These are phyloP conservation scores for Tromatobia lineatoria DNA, from an alignment of 2,888 invertebrate species.

Conservation along the genomic window DNA sequence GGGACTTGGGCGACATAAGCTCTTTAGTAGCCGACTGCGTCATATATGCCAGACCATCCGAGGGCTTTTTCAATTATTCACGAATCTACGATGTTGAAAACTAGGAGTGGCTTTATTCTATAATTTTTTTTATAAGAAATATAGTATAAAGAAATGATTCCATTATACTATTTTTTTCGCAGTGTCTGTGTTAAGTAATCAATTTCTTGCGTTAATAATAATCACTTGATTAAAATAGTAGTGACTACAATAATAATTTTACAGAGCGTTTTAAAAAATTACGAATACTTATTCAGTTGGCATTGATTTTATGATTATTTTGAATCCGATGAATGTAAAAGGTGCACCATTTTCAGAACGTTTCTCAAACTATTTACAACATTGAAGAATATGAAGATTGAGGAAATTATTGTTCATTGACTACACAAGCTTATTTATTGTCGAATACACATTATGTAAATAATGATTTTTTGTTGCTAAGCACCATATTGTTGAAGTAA, in stretches of 20 bases:
- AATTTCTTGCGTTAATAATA: too few species aligned
- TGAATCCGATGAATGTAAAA: not conserved
- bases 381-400: not conserved
- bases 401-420: not conserved
- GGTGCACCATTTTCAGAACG: not conserved
- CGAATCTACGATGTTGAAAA: not conserved
- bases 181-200: too few species aligned
- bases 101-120: not conserved
- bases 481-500: not conserved
- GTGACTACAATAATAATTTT: not conserved
- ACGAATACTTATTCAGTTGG: not conserved
- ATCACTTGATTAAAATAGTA: too few species aligned
- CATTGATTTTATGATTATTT: not conserved
- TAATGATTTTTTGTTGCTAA: not conserved
- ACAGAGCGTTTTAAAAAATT: not conserved
- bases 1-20: not conserved
- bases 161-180: not conserved
- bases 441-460: not conserved
- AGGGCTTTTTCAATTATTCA: slow-evolving; percentile 14
- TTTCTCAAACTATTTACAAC: not conserved
- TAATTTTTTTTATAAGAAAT: too few species aligned
- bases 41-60: not conserved
- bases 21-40: not conserved
- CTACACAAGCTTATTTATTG: not conserved
- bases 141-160: too few species aligned